A percentile compares a stretch with the other conserved stretches of the same genome.
Evolutionary conservation across 2,888 invertebrate species (phyloP).

Genomic region (Drosophila mimetica): DNA sequence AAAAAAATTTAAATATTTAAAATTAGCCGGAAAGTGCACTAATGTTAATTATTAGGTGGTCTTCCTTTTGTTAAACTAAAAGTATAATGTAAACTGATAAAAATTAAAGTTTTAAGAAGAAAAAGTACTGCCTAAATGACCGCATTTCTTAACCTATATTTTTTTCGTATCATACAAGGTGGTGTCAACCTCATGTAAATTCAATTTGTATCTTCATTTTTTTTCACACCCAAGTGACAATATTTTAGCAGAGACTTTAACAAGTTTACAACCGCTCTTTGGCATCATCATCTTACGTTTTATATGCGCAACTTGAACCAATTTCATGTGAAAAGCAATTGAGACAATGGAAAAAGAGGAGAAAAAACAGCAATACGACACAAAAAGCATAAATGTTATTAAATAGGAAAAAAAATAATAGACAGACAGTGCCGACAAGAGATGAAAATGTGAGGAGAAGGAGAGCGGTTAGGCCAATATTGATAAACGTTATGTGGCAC

Average conservation of each 20-base stretch:
- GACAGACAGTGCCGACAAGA: background rate
- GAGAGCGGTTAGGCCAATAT: conserved; percentile 27
- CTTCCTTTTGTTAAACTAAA: too few species aligned
- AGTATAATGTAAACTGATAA: too few species aligned
- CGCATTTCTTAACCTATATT: background rate
- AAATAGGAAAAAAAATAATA: conserved; percentile 12
- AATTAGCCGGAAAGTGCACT: too few species aligned
- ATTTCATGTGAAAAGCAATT: conserved; percentile 10
- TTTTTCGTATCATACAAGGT: background rate
- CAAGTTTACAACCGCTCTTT: background rate
- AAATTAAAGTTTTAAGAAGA: too few species aligned
- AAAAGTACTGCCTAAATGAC: too few species aligned
- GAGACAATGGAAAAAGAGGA: conserved; percentile 1
- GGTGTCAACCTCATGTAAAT: background rate
- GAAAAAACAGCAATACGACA: background rate
- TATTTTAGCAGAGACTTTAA: background rate
- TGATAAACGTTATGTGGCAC: conserved; percentile 45
- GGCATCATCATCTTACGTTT: background rate
- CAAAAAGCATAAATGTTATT: conserved; percentile 5
- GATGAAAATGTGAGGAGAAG: conserved; percentile 6
- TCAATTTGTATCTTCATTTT: background rate
- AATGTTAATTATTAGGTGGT: too few species aligned
- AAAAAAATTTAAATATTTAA: too few species aligned
- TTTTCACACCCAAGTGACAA: conserved; percentile 1
- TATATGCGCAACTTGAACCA: conserved; percentile 5